Percentiles rank a stretch among this genome's conserved stretches.
These are phyloP conservation scores for Vipera ursinii DNA, from an alignment of 2,797 vertebrate species.

Conservation along the genomic window DNA sequence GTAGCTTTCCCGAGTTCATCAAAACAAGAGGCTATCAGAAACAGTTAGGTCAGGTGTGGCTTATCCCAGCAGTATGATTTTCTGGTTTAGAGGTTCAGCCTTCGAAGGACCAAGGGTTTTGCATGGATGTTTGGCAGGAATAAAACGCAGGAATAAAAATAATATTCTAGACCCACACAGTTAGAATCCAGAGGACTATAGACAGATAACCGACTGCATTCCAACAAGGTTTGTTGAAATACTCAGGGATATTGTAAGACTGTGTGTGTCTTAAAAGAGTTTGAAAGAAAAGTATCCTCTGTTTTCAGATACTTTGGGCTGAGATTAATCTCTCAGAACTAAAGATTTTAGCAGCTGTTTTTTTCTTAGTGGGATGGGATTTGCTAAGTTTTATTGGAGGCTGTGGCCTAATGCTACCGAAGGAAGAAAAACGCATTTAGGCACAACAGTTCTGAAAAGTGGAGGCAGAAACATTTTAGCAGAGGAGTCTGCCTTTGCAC, in stretches of 20 bases:
- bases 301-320: not conserved
- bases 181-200: not conserved
- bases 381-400: slow-evolving; percentile 30
- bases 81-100: not conserved
- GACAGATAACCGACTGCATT: not conserved
- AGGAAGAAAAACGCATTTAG: slow-evolving; percentile 25
- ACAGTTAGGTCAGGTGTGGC: not conserved
- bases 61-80: not conserved
- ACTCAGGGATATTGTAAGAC: not conserved
- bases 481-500: slow-evolving; percentile 22
- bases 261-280: not conserved
- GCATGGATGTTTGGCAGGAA: not conserved
- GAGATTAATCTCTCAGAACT: not conserved
- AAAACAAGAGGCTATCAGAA: not conserved
- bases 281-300: not conserved
- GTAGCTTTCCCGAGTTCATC: not conserved
- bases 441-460: slow-evolving; percentile 34
- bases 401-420: slow-evolving; percentile 11
- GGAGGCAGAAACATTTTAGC: not conserved
- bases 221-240: not conserved
- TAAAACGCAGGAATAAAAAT: slow-evolving; percentile 14
- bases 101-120: not conserved
- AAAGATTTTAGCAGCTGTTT: slow-evolving; percentile 30
- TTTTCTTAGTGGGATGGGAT: slow-evolving; percentile 19
- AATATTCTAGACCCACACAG: not conserved